Conservation (phyloP, 92 coral and sea anemone genomes). For the Muricea muricata region DNA sequence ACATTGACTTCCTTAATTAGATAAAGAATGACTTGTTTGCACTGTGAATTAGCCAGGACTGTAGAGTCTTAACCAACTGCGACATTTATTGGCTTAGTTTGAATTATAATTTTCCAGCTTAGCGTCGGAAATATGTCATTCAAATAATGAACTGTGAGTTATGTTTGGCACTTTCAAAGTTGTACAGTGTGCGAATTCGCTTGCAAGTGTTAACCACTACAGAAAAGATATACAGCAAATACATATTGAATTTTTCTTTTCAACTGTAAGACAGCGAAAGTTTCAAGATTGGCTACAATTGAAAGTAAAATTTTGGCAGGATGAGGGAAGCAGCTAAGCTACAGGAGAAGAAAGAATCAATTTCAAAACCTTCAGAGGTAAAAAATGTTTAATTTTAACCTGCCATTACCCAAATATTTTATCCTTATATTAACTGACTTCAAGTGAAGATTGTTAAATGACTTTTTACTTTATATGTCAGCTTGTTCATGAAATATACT, state of each 20-base stretch:
- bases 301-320: not conserved
- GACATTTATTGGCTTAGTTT: not conserved
- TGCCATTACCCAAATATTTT: not conserved
- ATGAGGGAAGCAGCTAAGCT: not conserved
- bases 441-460: not conserved
- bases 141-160: not conserved
- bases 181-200: not conserved
- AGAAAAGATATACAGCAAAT: too few species aligned
- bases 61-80: not conserved
- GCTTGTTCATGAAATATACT: not conserved
- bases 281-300: not conserved
- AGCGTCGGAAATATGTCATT: not conserved
- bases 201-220: not conserved
- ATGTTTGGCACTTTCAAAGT: not conserved
- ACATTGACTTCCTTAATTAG: slow-evolving; percentile 16
- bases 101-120: slow-evolving; percentile 22
- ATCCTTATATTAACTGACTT: not conserved
- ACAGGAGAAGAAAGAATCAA: not conserved
- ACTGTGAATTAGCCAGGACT: slow-evolving; percentile 15
- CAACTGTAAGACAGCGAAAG: too few species aligned
- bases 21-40: slow-evolving; percentile 41
- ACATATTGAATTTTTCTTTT: too few species aligned
- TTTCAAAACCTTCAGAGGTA: not conserved
- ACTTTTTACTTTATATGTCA: not conserved
- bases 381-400: not conserved